Evolutionary conservation across 2,888 invertebrate genomes (phyloP).

Genomic region (Nomada fabriciana): DNA sequence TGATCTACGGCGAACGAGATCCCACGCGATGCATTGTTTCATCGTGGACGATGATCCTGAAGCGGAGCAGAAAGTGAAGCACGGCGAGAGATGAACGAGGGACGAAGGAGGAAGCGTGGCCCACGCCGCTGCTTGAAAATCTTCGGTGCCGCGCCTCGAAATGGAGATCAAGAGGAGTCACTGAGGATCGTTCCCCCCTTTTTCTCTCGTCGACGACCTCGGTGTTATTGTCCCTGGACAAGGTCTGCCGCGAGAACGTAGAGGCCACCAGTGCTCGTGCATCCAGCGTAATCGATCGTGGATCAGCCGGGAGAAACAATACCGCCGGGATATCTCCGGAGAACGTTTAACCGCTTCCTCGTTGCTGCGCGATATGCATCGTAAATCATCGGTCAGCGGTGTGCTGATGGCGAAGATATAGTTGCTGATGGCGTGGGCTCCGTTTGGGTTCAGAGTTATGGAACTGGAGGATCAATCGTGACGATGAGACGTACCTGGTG

Average conservation of each 20-base stretch:
- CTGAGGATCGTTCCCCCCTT: conserved; percentile 34
- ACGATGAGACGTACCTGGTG: neutral
- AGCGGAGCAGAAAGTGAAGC: neutral
- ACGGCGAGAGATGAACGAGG: neutral
- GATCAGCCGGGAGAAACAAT: conserved; percentile 54
- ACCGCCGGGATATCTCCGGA: conserved; percentile 19
- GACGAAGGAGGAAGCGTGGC: conserved; percentile 11
- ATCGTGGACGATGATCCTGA: conserved; percentile 24
- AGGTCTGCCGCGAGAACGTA: conserved; percentile 39
- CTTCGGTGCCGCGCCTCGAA: conserved; percentile 61
- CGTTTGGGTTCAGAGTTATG: conserved; percentile 23
- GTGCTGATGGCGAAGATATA: conserved; percentile 20
- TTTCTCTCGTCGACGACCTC: conserved; percentile 37
- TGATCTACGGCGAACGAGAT: conserved; percentile 53
- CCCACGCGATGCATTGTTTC: conserved; percentile 60
- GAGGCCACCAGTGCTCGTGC: conserved; percentile 45
- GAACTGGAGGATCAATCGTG: conserved; percentile 1
- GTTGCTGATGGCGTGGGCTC: conserved; percentile 1
- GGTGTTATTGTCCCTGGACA: conserved; percentile 56
- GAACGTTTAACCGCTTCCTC: conserved; percentile 45
- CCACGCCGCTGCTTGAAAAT: conserved; percentile 43
- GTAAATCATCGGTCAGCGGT: conserved; percentile 35
- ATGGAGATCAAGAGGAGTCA: conserved; percentile 60
- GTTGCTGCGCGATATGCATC: conserved; percentile 27
- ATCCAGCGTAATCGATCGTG: conserved; percentile 50